Evolutionary conservation across 2,113 vertebrate species (phyloP).

Genomic region (Actinemys pallida): DNA sequence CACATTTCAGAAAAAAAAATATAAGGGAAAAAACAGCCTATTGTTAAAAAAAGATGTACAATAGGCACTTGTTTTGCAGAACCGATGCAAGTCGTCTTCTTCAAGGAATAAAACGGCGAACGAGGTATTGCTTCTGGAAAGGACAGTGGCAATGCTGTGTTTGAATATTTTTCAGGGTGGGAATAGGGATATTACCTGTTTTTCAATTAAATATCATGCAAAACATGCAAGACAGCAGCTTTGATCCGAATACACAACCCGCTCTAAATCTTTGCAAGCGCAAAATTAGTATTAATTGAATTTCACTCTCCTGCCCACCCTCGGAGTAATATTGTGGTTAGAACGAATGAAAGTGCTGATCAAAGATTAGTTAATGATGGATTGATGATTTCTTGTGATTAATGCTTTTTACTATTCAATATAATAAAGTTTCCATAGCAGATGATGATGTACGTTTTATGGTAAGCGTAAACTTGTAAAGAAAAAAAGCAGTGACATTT

Average conservation of each 20-base stretch:
- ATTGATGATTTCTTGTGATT: background rate
- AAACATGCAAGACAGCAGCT: background rate
- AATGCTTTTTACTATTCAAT: background rate
- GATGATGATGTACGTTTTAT: background rate
- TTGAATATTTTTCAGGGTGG: background rate
- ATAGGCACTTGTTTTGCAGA: background rate
- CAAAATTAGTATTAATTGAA: background rate
- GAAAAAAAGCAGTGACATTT: background rate
- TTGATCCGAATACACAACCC: accelerated
- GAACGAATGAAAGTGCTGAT: background rate
- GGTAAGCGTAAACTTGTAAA: background rate
- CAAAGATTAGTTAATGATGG: background rate
- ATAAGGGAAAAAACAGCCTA: background rate
- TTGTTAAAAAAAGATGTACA: background rate
- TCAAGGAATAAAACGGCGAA: background rate
- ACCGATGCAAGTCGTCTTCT: background rate
- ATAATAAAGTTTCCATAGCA: background rate
- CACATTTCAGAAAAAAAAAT: background rate
- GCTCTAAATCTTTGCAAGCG: background rate
- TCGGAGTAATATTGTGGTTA: background rate
- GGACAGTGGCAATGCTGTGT: background rate
- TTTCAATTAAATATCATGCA: background rate
- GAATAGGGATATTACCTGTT: background rate
- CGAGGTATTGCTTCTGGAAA: background rate
- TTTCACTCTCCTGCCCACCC: background rate